phyloP scores from a whole-genome alignment of 1,140 invertebrate genomes.

The Caenorhabditis briggsae region DNA sequence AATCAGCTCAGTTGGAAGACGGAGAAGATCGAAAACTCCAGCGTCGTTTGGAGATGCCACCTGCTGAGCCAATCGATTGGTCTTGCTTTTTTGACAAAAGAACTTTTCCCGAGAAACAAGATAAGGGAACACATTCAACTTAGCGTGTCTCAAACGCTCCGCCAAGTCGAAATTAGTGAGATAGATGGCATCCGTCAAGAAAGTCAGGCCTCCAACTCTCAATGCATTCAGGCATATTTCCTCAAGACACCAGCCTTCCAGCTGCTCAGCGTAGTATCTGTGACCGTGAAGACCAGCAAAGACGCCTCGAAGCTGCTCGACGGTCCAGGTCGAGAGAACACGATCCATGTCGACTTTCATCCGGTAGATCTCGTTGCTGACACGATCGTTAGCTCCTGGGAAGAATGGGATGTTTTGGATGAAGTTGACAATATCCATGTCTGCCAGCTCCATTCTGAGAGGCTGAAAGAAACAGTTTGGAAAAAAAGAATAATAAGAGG shows the following conservation, averaged over 20 bases:
- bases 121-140: conserved; percentile 4
- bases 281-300: neutral
- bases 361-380: conserved; percentile 26
- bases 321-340: neutral
- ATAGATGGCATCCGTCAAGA: conserved; percentile 12
- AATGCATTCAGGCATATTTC: conserved; percentile 7
- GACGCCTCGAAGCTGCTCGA: neutral
- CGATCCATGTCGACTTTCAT: conserved; percentile 23
- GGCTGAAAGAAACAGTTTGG: too few relatives aligned
- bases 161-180: conserved; percentile 1
- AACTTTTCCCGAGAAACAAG: neutral
- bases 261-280: conserved; percentile 21
- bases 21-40: neutral
- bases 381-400: neutral
- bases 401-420: neutral
- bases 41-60: neutral
- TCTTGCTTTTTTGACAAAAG: neutral
- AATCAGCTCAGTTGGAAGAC: conserved; percentile 4
- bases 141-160: neutral
- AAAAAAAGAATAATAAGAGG: neutral
- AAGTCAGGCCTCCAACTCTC: conserved; percentile 31
- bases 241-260: neutral
- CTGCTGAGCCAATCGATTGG: neutral
- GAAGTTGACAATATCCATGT: neutral
- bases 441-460: neutral